Conservation (phyloP, 2,113 vertebrate genomes). For the Scomber japonicus region DNA sequence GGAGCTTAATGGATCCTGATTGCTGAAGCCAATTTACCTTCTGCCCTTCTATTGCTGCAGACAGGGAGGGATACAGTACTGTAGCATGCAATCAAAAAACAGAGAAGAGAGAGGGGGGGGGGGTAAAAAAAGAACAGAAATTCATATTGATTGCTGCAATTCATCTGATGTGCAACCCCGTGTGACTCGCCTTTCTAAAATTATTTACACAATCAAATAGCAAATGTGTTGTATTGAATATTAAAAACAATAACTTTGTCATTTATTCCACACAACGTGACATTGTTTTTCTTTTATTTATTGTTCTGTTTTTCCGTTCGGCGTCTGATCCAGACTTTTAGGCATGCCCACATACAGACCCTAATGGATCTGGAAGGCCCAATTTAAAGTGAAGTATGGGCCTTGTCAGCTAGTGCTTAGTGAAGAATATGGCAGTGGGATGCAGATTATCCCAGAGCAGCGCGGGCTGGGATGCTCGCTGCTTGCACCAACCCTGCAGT, state of each 20-base stretch:
- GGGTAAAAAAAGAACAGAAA: constrained; percentile 22
- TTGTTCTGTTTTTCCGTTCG: neutral
- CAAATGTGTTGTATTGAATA: constrained; percentile 29
- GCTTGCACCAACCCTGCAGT: constrained; percentile 48
- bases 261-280: neutral
- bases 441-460: constrained; percentile 62
- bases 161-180: constrained; percentile 26
- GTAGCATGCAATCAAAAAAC: constrained; percentile 22
- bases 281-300: neutral
- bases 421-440: constrained; percentile 60
- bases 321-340: constrained; percentile 35
- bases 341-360: neutral
- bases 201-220: constrained; percentile 53
- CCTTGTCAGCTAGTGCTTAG: constrained; percentile 61
- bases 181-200: constrained; percentile 46
- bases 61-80: neutral
- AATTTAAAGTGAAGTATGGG: constrained; percentile 69
- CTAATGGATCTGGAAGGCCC: constrained; percentile 65
- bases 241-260: constrained; percentile 21
- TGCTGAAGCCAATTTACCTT: constrained; percentile 59
- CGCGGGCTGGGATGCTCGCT: constrained; percentile 16
- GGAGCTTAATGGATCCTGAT: constrained; percentile 57
- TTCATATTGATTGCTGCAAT: constrained; percentile 61
- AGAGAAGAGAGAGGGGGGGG: neutral
- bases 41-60: neutral